Evolutionary conservation across 2,888 invertebrate genomes (phyloP).

Genomic region (Nephrotoma flavescens): DNA sequence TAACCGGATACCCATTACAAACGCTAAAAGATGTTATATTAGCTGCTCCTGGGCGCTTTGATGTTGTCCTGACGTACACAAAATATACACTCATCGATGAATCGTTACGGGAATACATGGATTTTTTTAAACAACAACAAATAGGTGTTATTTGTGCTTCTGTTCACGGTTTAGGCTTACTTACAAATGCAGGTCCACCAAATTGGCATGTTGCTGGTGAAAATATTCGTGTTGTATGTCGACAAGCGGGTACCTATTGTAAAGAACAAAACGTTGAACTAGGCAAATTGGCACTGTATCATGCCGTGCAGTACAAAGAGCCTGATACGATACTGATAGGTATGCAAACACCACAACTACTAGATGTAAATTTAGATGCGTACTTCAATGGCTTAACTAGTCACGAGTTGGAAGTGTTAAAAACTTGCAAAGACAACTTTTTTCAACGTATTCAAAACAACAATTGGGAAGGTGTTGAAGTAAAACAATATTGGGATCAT

Average conservation of each 20-base stretch:
- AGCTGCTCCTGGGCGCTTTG: constrained; percentile 34
- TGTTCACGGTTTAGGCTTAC: constrained; percentile 65
- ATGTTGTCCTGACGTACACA: constrained; percentile 58
- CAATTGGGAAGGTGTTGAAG: constrained; percentile 54
- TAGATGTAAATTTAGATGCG: constrained; percentile 49
- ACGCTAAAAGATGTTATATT: constrained; percentile 59
- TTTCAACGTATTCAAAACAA: constrained; percentile 27
- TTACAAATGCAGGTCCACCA: constrained; percentile 59
- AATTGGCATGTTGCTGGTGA: constrained; percentile 67
- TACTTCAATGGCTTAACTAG: constrained; percentile 45
- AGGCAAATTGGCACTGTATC: constrained; percentile 55
- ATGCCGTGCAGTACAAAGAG: constrained; percentile 42
- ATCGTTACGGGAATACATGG: constrained; percentile 53
- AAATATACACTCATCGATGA: constrained; percentile 70
- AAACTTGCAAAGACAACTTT: constrained; percentile 49
- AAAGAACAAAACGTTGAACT: constrained; percentile 49
- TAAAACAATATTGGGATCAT: constrained; percentile 34
- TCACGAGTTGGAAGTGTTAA: constrained; percentile 46
- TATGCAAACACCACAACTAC: constrained; percentile 48
- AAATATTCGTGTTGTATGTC: constrained; percentile 44
- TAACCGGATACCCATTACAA: constrained; percentile 74
- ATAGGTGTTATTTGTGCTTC: constrained; percentile 76
- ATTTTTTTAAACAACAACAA: constrained; percentile 50
- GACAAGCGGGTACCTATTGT: constrained; percentile 47
- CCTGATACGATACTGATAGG: constrained; percentile 62